Percentiles rank a stretch among this genome's conserved stretches.
Evolutionary conservation across 2,113 vertebrate species (phyloP).

Genomic region (Lagenorhynchus albirostris): DNA sequence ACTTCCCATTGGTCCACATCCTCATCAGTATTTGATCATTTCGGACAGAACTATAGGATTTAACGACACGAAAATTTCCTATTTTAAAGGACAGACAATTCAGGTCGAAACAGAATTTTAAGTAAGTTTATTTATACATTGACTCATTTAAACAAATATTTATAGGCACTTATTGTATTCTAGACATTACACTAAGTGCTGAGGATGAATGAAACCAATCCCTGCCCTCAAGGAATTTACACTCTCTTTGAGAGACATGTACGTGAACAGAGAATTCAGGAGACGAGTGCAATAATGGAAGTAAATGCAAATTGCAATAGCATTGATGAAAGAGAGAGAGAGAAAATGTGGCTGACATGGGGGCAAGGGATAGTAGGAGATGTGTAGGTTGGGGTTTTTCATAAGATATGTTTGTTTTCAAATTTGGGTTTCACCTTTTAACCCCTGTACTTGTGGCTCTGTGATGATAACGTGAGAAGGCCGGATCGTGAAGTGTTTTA

Average conservation of each 20-base stretch:
- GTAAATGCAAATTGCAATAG: neutral
- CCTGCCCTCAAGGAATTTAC: neutral
- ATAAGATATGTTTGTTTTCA: neutral
- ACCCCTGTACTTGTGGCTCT: neutral
- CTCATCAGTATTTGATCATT: neutral
- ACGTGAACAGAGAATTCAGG: neutral
- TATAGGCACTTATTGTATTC: neutral
- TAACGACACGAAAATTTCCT: neutral
- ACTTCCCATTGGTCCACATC: neutral
- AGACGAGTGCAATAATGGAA: neutral
- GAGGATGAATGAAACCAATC: neutral
- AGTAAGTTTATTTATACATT: neutral
- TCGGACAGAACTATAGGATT: neutral
- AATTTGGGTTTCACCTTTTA: neutral
- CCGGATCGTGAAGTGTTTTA: neutral
- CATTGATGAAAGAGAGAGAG: neutral
- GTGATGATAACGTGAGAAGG: neutral
- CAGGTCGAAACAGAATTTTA: conserved; percentile 16
- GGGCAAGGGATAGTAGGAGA: neutral
- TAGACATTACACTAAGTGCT: neutral
- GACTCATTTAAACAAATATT: neutral
- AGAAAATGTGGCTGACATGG: neutral
- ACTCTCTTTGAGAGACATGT: neutral
- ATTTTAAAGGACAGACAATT: neutral
- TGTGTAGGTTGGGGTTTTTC: neutral